A percentile compares a stretch with the other conserved stretches of the same genome.
phyloP scores from a whole-genome alignment of 2,797 vertebrate genomes.

The Helostoma temminkii region DNA sequence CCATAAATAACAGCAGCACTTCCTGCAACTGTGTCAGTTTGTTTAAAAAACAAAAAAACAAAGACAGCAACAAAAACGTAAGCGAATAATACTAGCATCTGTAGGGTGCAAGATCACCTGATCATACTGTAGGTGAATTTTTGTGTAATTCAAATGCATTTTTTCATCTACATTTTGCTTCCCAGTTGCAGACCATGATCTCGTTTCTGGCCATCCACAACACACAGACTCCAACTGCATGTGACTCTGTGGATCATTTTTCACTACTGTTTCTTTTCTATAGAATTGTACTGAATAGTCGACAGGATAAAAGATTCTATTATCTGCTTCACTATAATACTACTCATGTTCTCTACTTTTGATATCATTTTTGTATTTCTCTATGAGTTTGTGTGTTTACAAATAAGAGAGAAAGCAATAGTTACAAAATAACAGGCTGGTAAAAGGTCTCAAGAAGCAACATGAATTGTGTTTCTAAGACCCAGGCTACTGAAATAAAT shows the following conservation, averaged over 20 bases:
- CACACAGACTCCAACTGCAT: slow-evolving; percentile 38
- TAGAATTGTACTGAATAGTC: too few species aligned
- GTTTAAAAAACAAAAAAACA: background rate
- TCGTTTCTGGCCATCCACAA: slow-evolving; percentile 32
- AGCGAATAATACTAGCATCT: too few species aligned
- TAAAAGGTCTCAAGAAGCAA: too few species aligned
- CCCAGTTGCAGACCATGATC: slow-evolving; percentile 4
- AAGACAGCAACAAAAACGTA: slow-evolving; percentile 6
- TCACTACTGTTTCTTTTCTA: background rate
- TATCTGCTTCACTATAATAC: too few species aligned
- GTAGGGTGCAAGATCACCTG: slow-evolving; percentile 8
- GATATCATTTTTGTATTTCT: too few species aligned
- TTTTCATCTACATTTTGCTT: slow-evolving; percentile 8
- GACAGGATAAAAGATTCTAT: too few species aligned
- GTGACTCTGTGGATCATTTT: slow-evolving; percentile 3
- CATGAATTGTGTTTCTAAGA: too few species aligned
- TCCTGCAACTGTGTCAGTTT: slow-evolving; percentile 1
- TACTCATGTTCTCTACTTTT: too few species aligned
- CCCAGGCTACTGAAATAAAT: slow-evolving; percentile 4
- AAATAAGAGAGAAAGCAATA: too few species aligned
- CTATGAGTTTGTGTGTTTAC: too few species aligned
- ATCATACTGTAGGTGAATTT: slow-evolving; percentile 3
- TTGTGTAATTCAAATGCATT: slow-evolving; percentile 34
- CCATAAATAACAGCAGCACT: background rate
- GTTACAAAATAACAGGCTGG: too few species aligned